phyloP scores from a whole-genome alignment of 1,140 invertebrate genomes.

The Hyphantria cunea region DNA sequence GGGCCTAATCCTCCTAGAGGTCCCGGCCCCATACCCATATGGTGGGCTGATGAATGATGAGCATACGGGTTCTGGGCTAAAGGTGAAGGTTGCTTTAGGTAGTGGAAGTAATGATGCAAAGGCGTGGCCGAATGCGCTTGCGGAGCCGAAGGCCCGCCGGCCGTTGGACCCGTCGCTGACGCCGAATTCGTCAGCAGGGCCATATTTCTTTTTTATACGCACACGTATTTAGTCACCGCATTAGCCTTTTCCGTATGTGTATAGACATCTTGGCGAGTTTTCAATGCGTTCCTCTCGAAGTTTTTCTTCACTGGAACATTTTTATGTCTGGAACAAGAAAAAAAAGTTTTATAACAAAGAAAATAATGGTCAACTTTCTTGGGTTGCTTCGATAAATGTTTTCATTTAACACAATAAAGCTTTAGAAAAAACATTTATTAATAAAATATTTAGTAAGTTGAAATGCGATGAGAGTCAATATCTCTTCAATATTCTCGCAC shows the following conservation, averaged over 20 bases:
- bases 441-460: conserved; percentile 3
- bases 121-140: conserved; percentile 72
- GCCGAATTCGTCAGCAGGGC: conserved; percentile 68
- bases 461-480: conserved; percentile 25
- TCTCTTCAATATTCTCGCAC: conserved; percentile 15
- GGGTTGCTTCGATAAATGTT: too few species aligned
- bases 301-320: conserved; percentile 35
- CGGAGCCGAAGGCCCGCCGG: conserved; percentile 54
- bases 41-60: conserved; percentile 71
- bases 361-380: too few species aligned
- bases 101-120: conserved; percentile 78
- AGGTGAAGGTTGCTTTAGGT: conserved; percentile 74
- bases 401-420: conserved; percentile 2
- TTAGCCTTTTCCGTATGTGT: conserved; percentile 52
- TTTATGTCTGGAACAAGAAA: conserved; percentile 45
- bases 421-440: not conserved
- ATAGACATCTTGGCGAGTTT: conserved; percentile 46
- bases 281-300: conserved; percentile 26
- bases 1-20: conserved; percentile 72
- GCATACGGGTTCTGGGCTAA: conserved; percentile 75
- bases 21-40: conserved; percentile 75
- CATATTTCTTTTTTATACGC: conserved; percentile 46
- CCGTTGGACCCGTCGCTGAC: conserved; percentile 57
- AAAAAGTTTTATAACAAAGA: not conserved
- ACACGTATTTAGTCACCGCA: conserved; percentile 57